phyloP scores from a whole-genome alignment of 2,113 vertebrate species.

The Gracilinanus agilis region DNA sequence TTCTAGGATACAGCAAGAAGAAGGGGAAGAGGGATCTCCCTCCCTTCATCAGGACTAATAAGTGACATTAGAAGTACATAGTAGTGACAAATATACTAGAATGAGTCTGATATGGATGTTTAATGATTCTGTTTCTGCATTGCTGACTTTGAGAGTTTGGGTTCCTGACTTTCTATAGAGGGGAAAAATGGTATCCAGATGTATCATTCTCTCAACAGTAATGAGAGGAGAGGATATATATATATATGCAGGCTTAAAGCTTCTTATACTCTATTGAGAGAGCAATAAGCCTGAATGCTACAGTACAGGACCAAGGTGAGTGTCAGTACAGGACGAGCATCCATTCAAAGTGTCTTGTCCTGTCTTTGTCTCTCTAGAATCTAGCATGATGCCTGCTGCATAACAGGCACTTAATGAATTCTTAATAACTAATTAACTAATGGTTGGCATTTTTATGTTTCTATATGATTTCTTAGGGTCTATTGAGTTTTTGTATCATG shows the following conservation, averaged over 20 bases:
- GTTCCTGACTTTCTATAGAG: neutral
- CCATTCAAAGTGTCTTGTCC: neutral
- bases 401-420: neutral
- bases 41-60: neutral
- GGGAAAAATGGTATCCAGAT: neutral
- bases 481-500: neutral
- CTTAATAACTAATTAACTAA: neutral
- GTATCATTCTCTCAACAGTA: neutral
- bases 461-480: neutral
- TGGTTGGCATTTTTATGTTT: neutral
- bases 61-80: neutral
- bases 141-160: neutral
- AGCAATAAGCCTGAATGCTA: neutral
- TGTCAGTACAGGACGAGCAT: neutral
- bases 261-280: too few relatives aligned
- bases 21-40: neutral
- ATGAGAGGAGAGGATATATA: neutral
- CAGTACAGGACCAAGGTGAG: neutral
- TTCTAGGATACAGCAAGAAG: neutral
- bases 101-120: neutral
- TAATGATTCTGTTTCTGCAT: neutral
- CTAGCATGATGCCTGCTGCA: neutral
- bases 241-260: too few relatives aligned
- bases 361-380: neutral
- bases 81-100: neutral